These are phyloP conservation scores for Camponotus pennsylvanicus DNA, from an alignment of 1,140 invertebrate species.

Conservation along the genomic window DNA sequence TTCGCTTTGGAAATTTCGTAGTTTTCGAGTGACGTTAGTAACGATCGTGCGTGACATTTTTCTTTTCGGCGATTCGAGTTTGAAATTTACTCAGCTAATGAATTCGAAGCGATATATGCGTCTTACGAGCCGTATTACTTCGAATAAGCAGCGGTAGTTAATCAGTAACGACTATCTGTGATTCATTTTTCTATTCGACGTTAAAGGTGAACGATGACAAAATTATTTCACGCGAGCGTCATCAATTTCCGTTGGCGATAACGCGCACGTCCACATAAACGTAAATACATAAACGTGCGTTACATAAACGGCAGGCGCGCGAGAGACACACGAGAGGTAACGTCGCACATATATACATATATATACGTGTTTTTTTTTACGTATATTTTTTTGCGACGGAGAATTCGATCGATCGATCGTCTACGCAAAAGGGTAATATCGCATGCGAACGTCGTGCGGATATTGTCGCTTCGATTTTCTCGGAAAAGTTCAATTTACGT, in stretches of 20 bases:
- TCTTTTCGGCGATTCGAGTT: no score
- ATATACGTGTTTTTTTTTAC: neutral
- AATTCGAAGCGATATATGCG: neutral
- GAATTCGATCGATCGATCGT: slow-evolving; percentile 26
- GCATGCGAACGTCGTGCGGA: no score
- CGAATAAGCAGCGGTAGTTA: neutral
- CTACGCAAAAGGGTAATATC: neutral
- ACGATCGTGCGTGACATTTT: neutral
- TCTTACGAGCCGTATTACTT: neutral
- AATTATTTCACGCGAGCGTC: slow-evolving; percentile 5
- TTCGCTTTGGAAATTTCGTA: no score
- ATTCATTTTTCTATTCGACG: neutral
- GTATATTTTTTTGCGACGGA: neutral
- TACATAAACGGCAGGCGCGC: slow-evolving; percentile 37
- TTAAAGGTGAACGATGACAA: slow-evolving; percentile 15
- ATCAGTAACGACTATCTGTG: no score
- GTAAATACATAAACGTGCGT: slow-evolving; percentile 34
- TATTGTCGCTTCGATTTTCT: neutral
- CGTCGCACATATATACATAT: neutral
- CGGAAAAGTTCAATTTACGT: slow-evolving; percentile 13
- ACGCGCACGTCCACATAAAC: neutral
- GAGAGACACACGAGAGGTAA: neutral
- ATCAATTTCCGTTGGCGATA: slow-evolving; percentile 44
- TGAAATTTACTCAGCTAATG: no score
- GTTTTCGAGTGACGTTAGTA: no score